Conservation (phyloP, 2,888 invertebrate species). For the Lottia gigantea region DNA sequence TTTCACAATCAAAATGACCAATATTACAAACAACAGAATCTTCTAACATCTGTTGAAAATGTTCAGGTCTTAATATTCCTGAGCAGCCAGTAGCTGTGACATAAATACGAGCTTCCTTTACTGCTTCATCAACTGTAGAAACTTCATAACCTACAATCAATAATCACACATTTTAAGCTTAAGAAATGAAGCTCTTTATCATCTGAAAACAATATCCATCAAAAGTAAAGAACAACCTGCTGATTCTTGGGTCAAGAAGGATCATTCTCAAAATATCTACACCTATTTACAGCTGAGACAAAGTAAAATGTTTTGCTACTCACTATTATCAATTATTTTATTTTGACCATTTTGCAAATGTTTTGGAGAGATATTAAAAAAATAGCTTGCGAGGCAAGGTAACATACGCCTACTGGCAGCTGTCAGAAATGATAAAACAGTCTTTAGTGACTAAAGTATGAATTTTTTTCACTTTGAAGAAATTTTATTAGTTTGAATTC, state of each 20-base stretch:
- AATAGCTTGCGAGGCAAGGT: no score
- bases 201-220: no score
- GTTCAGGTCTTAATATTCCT: conserved; percentile 87
- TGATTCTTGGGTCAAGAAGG: no score
- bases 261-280: not conserved
- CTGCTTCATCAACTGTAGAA: conserved; percentile 95
- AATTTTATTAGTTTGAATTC: no score
- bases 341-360: no score
- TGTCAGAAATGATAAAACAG: no score
- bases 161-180: no score
- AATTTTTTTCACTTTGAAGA: no score
- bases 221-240: not conserved
- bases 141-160: conserved; percentile 73
- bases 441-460: no score
- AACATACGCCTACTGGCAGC: no score
- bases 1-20: conserved; percentile 98
- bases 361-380: no score
- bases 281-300: not conserved
- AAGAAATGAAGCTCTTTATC: not conserved
- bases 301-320: not conserved
- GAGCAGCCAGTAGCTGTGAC: conserved; percentile 98
- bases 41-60: conserved; percentile 92
- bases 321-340: no score
- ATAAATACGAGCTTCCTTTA: conserved; percentile 90
- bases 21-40: conserved; percentile 99